Evolutionary conservation across 2,797 vertebrate species (phyloP), one percentile per base, ranked within the genome.

Genomic region (Dermochelys coriacea): DNA sequence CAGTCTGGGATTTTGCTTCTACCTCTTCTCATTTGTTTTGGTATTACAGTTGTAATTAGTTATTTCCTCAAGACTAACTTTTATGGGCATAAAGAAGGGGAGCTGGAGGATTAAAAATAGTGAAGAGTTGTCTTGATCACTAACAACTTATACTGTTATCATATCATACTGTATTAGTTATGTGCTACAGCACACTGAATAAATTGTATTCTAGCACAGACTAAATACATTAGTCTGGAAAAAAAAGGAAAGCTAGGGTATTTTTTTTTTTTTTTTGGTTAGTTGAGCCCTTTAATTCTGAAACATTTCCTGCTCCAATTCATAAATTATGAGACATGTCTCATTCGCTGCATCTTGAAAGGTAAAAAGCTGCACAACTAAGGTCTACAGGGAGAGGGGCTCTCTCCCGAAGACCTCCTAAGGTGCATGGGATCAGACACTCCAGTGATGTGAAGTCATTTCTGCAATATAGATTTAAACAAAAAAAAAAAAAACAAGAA

Each of bases 31-130:
- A 84, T 88, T 68, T 89, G 21, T 55, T 10, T 15, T 86, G 37
- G 68, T 95, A 75, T 12, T 45, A 52, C 68, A 80, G 78, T 57
- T 93, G 91, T 89, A 79, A 50, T 52, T 82, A 12, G 23, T 87
- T 86, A 55, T 81, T 51, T 85, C 79, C 71, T 93, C 54, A 88
- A 41, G 88, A 61, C 34, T 92, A 71, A 57, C 86, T 88, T 92
- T 91, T 84, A 89, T 79, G 61, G 81, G n/a, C 0, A 2, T 57
- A 34, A 78, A 0, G 14, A 45, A 89, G 88, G 94, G 89, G 80
- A 78, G 78, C 23, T 87, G 47, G 18, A 64, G 93, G 71, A 92
- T 80, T 49, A 89, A 68, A 87, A 91, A 81, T 75, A 64, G 37
- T n/a, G 84, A 1, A 0, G 12, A 49, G 31, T n/a, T 37, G 41